Evolutionary conservation across 1,140 invertebrate genomes (phyloP), one percentile per base, ranked within the genome.

Genomic region (Drosophila miranda): DNA sequence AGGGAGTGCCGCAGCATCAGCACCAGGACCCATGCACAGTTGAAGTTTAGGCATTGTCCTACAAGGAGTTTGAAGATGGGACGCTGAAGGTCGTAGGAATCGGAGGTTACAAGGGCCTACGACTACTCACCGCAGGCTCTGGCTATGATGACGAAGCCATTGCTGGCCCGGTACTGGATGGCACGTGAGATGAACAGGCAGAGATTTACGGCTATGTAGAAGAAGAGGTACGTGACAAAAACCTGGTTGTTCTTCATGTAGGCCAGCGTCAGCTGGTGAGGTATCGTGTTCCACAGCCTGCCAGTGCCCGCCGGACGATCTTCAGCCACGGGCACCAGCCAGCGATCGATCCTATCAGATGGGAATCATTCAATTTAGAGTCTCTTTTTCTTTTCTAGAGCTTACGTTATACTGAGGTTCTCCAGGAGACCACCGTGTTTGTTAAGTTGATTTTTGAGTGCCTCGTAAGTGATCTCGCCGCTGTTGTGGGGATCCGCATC

Each of bases 31-130:
- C 98, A 96, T 79, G 95, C 95, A 81, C 96, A 98, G 89, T 96
- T 96, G 87, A 99, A 98, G 91, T 99, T 98, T 0, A 99, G 92
- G 91, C 96, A 97, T 91, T 98, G 97, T 11, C 97, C 97, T 97
- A 90, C 14, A 90, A 90, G 81, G 49, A 30, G 41, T 8, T 38
- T 2, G 11, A 45, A 34, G 1, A 43, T 43, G 51, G 23, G 23
- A 41, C 7, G 8, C 30, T 46, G 0, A 8, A 16, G 13, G n/a
- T 28, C 4, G 14, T 1, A 4, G 38, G 7, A 11, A 9, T 11
- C 5, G 23, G 23, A 1, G n/a, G 9, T 26, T 9, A 0, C 5
- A 23, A 23, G 23, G 23, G 23, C 4, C 1, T 4, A 13, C 34
- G 3, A 11, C 6, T 28, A 93, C 93, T 94, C 92, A 97, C 97